Base-by-base conservation (phyloP, 1,140 invertebrate genomes). In the Aphelenchoides besseyi region DNA sequence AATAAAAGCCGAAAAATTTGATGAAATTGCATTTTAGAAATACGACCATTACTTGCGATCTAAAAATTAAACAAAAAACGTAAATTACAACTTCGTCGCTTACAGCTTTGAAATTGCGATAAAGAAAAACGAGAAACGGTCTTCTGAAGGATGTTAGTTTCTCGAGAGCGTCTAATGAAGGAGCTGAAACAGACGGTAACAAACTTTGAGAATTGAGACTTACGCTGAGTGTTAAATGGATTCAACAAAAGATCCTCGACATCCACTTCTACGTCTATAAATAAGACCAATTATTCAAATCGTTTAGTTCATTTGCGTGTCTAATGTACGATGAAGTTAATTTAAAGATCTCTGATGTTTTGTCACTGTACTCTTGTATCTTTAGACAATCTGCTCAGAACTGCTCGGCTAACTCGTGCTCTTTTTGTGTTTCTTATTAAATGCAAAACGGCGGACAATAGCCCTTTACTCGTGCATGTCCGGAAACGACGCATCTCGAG, bases 41-140 rank as follows among this genome's bases (percentile, higher is more conserved):
- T 78, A 9, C 76, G 73, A 23, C 76, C 76, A 54, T 78, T 78
- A 3, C 72, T 62, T 33, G 59, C 78, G 30, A 68, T 70, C 72
- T 77, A 30, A 63, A 77, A 67, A 16, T 28, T 9, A 30, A 70
- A 3, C 0, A 74, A 16, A 57, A 67, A 23, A 66, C 36, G 16
- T 23, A n/a, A n/a, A n/a, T n/a, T n/a, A n/a, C n/a, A n/a, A n/a
- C n/a, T n/a, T n/a, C n/a, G n/a, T n/a, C n/a, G n/a, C n/a, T n/a
- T n/a, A 79, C 77, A 74, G 74, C 73, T 54, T 79, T 79, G 52
- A 80, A 79, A 36, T 79, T 80, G 26, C 78, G 63, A 62, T 79
- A 79, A 33, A 79, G 32, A 48, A 79, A 79, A 72, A 78, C 76
- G 23, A 79, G 54, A 74, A 74, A 79, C n/a, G 74, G 63, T 33